Percentiles rank a stretch among this genome's conserved stretches.
Conservation (phyloP, 2,797 vertebrate species). For the Spatula clypeata region DNA sequence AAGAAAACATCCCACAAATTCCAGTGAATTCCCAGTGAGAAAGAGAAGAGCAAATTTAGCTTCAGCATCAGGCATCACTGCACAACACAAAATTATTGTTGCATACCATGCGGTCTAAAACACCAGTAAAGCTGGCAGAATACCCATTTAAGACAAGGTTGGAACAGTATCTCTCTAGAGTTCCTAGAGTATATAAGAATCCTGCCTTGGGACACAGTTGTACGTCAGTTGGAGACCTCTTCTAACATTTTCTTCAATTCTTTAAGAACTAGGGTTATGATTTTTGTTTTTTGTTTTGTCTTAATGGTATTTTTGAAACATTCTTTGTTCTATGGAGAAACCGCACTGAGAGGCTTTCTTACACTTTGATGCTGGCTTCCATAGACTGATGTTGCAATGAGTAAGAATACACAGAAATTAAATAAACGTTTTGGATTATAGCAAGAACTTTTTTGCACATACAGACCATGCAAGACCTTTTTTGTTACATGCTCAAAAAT, state of each 20-base stretch:
- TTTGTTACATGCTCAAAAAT: conserved; percentile 34
- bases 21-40: background rate
- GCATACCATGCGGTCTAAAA: background rate
- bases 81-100: background rate
- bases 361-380: background rate
- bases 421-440: background rate
- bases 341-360: background rate
- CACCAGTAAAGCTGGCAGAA: background rate
- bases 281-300: background rate
- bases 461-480: background rate
- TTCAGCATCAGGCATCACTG: background rate
- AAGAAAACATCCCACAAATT: conserved; percentile 13
- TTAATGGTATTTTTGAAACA: background rate
- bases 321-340: background rate
- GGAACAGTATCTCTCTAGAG: background rate
- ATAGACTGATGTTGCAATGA: background rate
- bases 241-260: background rate
- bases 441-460: rapidly evolving
- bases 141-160: background rate
- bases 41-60: background rate
- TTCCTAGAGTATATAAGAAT: background rate
- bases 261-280: background rate
- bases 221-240: background rate
- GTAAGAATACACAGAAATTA: background rate
- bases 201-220: background rate